These are phyloP conservation scores for Sarcophaga variegata DNA, from an alignment of 2,888 invertebrate genomes.

Conservation along the genomic window DNA sequence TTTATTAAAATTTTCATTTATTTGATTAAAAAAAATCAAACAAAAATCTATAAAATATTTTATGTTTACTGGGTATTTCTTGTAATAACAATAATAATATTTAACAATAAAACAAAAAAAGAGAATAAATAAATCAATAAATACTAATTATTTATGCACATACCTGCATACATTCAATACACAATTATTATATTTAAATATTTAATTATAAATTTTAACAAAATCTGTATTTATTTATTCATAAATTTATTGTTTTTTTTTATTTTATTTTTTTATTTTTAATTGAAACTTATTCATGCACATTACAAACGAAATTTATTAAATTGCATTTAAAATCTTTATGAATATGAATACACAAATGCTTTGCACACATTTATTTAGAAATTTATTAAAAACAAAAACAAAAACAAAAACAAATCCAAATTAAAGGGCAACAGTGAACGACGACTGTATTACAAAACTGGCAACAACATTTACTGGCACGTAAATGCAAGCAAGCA, in stretches of 20 bases:
- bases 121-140: background rate
- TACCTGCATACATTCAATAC: background rate
- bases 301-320: slow-evolving; percentile 13
- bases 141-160: slow-evolving; percentile 22
- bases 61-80: background rate
- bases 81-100: background rate
- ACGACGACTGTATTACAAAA: background rate
- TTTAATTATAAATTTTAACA: slow-evolving; percentile 5
- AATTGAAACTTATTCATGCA: slow-evolving; percentile 40
- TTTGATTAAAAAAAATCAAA: too few species aligned
- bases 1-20: too few species aligned
- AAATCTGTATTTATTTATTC: background rate
- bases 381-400: slow-evolving; percentile 13
- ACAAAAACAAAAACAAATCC: slow-evolving; percentile 4
- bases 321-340: slow-evolving; percentile 29
- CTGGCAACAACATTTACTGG: background rate
- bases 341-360: background rate
- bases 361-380: background rate
- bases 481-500: slow-evolving; percentile 21
- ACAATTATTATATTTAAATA: slow-evolving; percentile 1
- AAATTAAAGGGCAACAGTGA: background rate
- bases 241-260: slow-evolving; percentile 8
- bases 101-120: too few species aligned
- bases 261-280: slow-evolving; percentile 11
- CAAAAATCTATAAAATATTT: background rate